A percentile compares a stretch with the other conserved stretches of the same genome.
Evolutionary conservation across 2,797 vertebrate genomes (phyloP).

Genomic region (Sebastes itinus): DNA sequence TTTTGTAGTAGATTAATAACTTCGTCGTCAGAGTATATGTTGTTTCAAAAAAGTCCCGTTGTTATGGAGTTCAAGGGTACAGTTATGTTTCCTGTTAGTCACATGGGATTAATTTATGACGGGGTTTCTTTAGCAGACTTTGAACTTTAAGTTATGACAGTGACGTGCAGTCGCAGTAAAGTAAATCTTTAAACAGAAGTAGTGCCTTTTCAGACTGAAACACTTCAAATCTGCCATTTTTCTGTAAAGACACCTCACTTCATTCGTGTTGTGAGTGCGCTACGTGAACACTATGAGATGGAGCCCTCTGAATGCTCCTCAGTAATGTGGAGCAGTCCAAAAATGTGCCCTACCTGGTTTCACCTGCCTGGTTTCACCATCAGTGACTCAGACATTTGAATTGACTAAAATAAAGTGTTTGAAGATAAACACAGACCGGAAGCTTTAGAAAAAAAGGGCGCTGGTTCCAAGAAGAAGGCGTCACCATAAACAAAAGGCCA

Average conservation of each 20-base stretch:
- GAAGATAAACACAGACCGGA: conserved; percentile 48
- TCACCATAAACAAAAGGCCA: neutral
- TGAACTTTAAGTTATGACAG: conserved; percentile 18
- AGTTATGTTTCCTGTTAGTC: neutral
- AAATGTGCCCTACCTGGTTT: conserved; percentile 79
- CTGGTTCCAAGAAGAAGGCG: neutral
- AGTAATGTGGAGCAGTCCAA: conserved; percentile 49
- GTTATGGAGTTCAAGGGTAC: neutral
- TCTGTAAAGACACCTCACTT: neutral
- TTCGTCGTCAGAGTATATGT: neutral
- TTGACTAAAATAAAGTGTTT: conserved; percentile 29
- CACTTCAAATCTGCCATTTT: neutral
- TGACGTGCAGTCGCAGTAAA: neutral
- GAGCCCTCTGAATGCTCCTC: neutral
- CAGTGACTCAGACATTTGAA: conserved; percentile 34
- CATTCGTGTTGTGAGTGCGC: neutral
- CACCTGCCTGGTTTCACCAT: conserved; percentile 66
- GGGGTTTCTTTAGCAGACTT: conserved; percentile 3
- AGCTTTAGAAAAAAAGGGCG: neutral
- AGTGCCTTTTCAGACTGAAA: neutral
- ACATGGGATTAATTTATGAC: neutral
- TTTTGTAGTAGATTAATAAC: neutral
- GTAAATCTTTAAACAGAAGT: conserved; percentile 4
- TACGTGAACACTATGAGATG: neutral
- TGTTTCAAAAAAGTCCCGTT: neutral